A percentile compares a stretch with the other conserved stretches of the same genome.
Conservation (phyloP, 2,797 vertebrate genomes). For the Danio tinwini region DNA sequence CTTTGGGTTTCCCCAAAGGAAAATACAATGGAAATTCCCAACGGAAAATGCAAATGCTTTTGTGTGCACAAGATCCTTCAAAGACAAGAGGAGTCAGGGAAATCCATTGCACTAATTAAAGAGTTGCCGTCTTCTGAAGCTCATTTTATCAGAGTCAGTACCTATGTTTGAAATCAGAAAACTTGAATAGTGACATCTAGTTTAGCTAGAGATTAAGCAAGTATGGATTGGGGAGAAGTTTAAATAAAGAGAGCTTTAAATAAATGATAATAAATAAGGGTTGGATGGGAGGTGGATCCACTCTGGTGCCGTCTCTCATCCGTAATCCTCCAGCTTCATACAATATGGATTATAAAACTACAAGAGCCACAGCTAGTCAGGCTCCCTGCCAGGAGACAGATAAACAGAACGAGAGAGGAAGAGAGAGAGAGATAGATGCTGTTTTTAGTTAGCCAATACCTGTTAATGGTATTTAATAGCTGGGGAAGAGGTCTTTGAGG, state of each 20-base stretch:
- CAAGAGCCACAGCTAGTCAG: slow-evolving; percentile 40
- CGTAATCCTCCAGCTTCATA: slow-evolving; percentile 59
- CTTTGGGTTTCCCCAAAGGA: too few species aligned
- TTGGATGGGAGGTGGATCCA: slow-evolving; percentile 38
- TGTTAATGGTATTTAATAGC: not conserved
- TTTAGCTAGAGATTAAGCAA: slow-evolving; percentile 1
- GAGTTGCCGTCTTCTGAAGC: too few species aligned
- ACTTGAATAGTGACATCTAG: not conserved
- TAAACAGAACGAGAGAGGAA: not conserved
- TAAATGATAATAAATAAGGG: slow-evolving; percentile 29
- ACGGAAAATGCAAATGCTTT: too few species aligned
- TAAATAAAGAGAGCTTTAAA: slow-evolving; percentile 20
- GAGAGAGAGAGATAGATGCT: not conserved
- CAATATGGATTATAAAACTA: slow-evolving; percentile 63
- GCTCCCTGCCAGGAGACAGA: slow-evolving; percentile 9
- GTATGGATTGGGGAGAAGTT: not conserved
- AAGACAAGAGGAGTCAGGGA: too few species aligned
- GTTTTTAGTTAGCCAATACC: slow-evolving; percentile 11
- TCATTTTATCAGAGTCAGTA: too few species aligned
- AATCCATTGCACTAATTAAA: too few species aligned
- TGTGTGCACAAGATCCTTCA: too few species aligned
- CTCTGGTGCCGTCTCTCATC: slow-evolving; percentile 25
- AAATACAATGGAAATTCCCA: too few species aligned
- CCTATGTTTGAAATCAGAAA: not conserved
- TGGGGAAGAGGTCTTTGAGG: not conserved